Base-by-base conservation (phyloP, 1,140 invertebrate species). In the Microplitis mediator region DNA sequence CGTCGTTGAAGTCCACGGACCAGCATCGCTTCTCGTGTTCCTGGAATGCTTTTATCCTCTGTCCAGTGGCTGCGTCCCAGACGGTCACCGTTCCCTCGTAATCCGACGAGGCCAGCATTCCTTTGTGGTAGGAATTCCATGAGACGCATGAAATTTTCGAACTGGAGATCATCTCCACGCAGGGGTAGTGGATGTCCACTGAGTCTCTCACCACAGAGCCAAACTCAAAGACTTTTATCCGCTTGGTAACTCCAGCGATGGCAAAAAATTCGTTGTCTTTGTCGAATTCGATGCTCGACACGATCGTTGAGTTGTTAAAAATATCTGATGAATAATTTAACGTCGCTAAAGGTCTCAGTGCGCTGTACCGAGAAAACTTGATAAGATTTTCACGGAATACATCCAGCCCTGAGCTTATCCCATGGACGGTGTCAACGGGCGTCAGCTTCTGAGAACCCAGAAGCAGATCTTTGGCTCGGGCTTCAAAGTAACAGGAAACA, bases 1-100 rank as follows among this genome's bases (percentile, higher is more conserved):
- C 92, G 73, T 93, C 91, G 83, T 98, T 98, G 83, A 98, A 98
- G 88, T 98, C 96, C 8, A 99, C 96, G 76, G 95, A 96, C 97
- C 97, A 99, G 83, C 96, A 97, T 65, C 97, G 88, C 84, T 98
- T 98, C 84, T 98, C 96, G 86, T 98, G 97, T 85, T 98, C 97
- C 83, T 96, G 91, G 81, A 93, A 93, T 34, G 90, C 90, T 76
- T 92, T 91, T 4, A 91, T 93, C 76, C 89, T 89, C 76, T 93
- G 90, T n/a, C 92, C 92, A 0, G 93, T 94, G 23, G 90, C 91
- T 1, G 95, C 95, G 88, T 99, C 97, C 97, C 97, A 98, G 13
- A 98, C 90, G 4, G 93, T 94, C 0, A 98, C 96, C 0, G 93
- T 95, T 31, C 97, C 97, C 86, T 98, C 97, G 85, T 98, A 98